These are phyloP conservation scores for Myiopsitta monachus DNA, from an alignment of 2,113 vertebrate genomes.

Conservation along the genomic window DNA sequence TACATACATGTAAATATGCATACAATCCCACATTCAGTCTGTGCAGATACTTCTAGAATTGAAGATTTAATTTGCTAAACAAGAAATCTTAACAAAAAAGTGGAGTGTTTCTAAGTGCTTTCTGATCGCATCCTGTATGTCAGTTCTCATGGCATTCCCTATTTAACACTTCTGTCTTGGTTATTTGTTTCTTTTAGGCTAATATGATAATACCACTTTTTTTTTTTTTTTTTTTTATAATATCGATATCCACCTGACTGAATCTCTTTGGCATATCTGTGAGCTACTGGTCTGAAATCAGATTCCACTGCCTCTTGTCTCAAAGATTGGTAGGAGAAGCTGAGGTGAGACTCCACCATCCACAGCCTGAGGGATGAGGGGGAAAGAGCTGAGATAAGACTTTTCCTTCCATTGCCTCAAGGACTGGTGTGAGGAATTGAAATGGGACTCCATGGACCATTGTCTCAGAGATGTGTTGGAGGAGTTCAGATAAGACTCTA, in stretches of 20 bases:
- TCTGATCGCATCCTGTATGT: not conserved
- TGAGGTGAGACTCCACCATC: not conserved
- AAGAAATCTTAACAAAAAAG: not conserved
- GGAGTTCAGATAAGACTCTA: not conserved
- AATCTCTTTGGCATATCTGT: not conserved
- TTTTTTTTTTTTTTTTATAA: not conserved
- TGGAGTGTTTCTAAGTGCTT: not conserved
- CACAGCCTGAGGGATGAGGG: no score
- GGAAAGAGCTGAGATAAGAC: no score
- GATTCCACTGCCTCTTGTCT: not conserved
- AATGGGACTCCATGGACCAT: not conserved
- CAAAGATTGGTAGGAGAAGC: not conserved
- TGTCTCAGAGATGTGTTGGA: not conserved
- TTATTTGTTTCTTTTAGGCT: not conserved
- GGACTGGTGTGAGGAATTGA: not conserved
- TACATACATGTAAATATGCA: not conserved
- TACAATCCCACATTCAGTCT: no score
- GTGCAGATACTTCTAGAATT: not conserved
- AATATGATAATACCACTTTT: not conserved
- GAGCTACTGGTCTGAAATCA: not conserved
- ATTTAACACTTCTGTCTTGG: no score
- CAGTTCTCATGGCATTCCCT: not conserved
- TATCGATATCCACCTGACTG: not conserved
- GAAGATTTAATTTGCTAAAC: not conserved
- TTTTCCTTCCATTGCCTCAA: not conserved